phyloP scores from a whole-genome alignment of 2,113 vertebrate genomes.

The Paralichthys olivaceus region DNA sequence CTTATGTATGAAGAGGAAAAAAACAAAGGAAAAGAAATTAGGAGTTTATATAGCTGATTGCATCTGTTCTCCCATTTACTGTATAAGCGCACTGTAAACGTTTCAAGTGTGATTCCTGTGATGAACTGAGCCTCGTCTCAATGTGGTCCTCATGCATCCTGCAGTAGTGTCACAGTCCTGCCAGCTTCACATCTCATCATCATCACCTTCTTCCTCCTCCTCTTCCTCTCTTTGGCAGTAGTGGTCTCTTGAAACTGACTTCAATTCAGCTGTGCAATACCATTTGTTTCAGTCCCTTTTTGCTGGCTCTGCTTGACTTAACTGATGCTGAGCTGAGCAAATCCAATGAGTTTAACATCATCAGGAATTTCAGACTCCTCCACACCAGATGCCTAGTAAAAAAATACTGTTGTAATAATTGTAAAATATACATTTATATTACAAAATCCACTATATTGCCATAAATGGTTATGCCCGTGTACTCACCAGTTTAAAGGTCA shows the following conservation, averaged over 20 bases:
- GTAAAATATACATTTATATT: neutral
- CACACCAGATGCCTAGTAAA: conserved; percentile 90
- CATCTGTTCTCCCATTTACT: conserved; percentile 71
- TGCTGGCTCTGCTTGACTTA: conserved; percentile 79
- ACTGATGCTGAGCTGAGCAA: conserved; percentile 99
- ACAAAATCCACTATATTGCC: neutral
- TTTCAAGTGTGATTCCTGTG: conserved; percentile 82
- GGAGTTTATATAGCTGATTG: conserved; percentile 71
- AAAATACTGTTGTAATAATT: neutral
- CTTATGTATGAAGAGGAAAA: conserved; percentile 72
- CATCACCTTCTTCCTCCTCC: conserved; percentile 7
- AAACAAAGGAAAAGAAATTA: conserved; percentile 65
- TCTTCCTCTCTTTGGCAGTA: conserved; percentile 91
- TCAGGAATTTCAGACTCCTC: conserved; percentile 97
- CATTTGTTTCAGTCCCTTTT: conserved; percentile 68
- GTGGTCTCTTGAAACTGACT: conserved; percentile 88
- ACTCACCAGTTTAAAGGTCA: conserved; percentile 99
- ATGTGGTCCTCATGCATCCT: conserved; percentile 72
- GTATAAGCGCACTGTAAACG: conserved; percentile 82
- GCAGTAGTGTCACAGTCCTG: conserved; percentile 68
- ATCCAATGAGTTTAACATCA: conserved; percentile 97
- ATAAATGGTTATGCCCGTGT: rapidly evolving
- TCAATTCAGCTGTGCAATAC: conserved; percentile 83
- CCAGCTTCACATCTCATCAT: conserved; percentile 49
- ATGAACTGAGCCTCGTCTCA: conserved; percentile 65